Evolutionary conservation across 2,113 vertebrate species (phyloP).

Genomic region (Glaucidium brasilianum): DNA sequence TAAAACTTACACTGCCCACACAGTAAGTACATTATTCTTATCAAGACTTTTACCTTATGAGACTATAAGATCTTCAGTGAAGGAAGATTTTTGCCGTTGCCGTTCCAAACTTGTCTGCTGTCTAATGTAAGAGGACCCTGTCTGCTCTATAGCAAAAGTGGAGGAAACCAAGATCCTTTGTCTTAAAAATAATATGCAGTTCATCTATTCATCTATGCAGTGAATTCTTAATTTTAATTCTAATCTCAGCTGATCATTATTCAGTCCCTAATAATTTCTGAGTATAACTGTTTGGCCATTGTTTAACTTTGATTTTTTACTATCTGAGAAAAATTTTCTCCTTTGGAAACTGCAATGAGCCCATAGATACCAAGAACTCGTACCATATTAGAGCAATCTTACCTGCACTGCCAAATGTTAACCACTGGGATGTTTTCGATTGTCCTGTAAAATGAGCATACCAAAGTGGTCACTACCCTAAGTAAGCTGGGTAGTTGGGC

Average conservation of each 20-base stretch:
- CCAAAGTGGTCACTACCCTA: not conserved
- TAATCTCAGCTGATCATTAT: not conserved
- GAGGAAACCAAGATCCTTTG: not conserved
- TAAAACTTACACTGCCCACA: constrained; percentile 29
- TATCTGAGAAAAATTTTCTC: not conserved
- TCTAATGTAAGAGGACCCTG: not conserved
- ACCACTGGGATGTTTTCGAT: not conserved
- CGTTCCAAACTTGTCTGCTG: not conserved
- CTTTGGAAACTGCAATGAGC: not conserved
- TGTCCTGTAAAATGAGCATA: not conserved
- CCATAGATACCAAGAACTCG: not conserved
- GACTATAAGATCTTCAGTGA: not conserved
- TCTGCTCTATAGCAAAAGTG: not conserved
- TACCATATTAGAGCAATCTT: not conserved
- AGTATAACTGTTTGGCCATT: not conserved
- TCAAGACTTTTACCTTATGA: not conserved
- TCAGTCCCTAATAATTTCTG: not conserved
- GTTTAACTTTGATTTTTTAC: not conserved
- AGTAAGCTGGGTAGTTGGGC: no score
- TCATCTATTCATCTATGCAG: not conserved
- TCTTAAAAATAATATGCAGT: not conserved
- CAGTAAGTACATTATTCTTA: constrained; percentile 31
- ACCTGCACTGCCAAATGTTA: not conserved
- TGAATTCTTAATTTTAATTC: not conserved
- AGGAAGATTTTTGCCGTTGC: not conserved